These are phyloP conservation scores for Hydrocynus forskahlii DNA, from an alignment of 2,797 vertebrate species.

Conservation along the genomic window DNA sequence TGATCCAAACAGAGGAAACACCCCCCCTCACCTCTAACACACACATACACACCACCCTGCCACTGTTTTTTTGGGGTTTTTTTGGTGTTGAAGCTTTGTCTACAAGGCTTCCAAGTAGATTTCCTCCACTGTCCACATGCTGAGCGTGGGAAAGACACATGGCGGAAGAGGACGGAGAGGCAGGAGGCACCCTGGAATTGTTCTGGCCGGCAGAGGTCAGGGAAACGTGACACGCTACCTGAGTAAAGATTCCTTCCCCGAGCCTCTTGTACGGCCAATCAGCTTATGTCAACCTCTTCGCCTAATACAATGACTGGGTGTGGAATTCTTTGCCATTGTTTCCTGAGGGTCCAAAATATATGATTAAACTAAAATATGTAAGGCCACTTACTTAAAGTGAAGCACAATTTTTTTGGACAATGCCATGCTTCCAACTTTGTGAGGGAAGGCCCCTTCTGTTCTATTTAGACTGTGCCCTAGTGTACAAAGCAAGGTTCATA, in stretches of 20 bases:
- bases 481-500: no score
- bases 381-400: background rate
- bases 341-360: constrained; percentile 50
- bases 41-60: constrained; percentile 33
- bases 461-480: no score
- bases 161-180: constrained; percentile 80
- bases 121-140: constrained; percentile 81
- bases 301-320: constrained; percentile 68
- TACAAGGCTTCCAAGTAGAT: constrained; percentile 76
- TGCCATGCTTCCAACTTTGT: no score
- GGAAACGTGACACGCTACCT: constrained; percentile 81
- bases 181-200: constrained; percentile 84
- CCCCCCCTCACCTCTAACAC: constrained; percentile 38
- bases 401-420: no score
- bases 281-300: constrained; percentile 59
- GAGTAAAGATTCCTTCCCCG: constrained; percentile 73
- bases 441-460: no score
- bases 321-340: constrained; percentile 65
- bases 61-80: constrained; percentile 49
- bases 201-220: constrained; percentile 81
- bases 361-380: constrained; percentile 59
- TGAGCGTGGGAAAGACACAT: constrained; percentile 84
- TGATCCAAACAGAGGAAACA: constrained; percentile 78
- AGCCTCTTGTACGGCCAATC: constrained; percentile 63
- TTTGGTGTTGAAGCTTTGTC: constrained; percentile 71